These are phyloP conservation scores for Thryonomys swinderianus DNA, from an alignment of 2,113 vertebrate species.

Conservation along the genomic window DNA sequence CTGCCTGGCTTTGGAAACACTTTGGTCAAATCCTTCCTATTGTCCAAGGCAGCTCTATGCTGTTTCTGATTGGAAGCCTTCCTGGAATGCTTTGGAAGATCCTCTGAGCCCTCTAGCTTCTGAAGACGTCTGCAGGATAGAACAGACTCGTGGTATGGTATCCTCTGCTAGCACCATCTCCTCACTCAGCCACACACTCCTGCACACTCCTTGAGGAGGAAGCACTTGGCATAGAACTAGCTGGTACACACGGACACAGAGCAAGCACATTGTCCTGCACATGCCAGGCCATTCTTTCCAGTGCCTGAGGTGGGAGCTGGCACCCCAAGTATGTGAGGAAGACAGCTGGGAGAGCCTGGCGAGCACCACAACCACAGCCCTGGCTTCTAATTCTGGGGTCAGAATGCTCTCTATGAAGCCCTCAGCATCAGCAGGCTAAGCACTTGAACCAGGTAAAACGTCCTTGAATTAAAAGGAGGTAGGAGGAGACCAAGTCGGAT, in stretches of 20 bases:
- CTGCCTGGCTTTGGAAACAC: neutral
- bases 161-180: neutral
- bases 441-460: neutral
- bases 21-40: neutral
- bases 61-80: neutral
- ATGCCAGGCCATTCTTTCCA: neutral
- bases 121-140: neutral
- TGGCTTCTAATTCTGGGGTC: neutral
- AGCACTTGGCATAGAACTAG: neutral
- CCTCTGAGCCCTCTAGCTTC: neutral
- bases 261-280: neutral
- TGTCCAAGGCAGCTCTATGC: neutral
- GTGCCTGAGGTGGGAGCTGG: neutral
- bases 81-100: neutral
- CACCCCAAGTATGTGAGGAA: neutral
- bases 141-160: neutral
- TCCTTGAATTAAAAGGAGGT: neutral
- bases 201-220: fast-evolving
- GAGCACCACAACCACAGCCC: neutral
- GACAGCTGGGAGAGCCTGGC: too few relatives aligned
- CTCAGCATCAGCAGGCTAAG: neutral
- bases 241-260: neutral
- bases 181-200: neutral
- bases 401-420: neutral
- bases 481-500: neutral